Conservation (phyloP, 92 coral and sea anemone species). For the Porites cylindrica region DNA sequence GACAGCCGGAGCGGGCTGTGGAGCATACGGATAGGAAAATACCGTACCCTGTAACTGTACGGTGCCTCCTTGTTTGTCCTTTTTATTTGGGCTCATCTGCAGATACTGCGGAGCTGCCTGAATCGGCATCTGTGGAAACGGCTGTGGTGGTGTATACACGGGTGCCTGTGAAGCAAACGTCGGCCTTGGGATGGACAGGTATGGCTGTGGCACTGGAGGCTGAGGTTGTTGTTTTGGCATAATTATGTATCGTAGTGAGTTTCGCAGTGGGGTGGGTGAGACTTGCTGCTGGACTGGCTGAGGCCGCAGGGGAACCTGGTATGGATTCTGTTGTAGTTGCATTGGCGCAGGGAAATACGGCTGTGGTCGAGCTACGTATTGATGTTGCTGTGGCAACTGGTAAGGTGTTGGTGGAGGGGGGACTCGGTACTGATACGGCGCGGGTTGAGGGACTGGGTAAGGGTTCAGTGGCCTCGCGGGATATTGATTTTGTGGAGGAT, state of each 20-base stretch:
- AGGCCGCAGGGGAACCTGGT: constrained; percentile 37
- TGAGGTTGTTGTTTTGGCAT: constrained; percentile 14
- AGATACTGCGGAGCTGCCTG: constrained; percentile 26
- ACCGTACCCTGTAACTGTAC: constrained; percentile 40
- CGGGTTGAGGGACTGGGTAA: constrained; percentile 8
- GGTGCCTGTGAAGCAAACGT: constrained; percentile 21
- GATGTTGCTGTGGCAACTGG: constrained; percentile 32
- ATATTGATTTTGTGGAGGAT: constrained; percentile 29
- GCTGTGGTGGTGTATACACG: constrained; percentile 11
- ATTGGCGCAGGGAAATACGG: constrained; percentile 1
- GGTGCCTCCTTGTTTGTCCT: constrained; percentile 19
- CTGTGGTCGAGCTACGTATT: constrained; percentile 11
- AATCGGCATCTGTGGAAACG: not conserved
- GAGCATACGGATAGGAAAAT: constrained; percentile 23
- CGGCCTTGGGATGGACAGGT: constrained; percentile 41
- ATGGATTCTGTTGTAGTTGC: constrained; percentile 14
- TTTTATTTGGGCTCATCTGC: constrained; percentile 16
- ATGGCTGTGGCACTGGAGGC: constrained; percentile 24
- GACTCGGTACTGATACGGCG: constrained; percentile 16
- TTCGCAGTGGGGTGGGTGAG: not conserved
- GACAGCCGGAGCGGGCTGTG: constrained; percentile 20
- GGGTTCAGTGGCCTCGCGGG: not conserved
- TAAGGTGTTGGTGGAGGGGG: constrained; percentile 30
- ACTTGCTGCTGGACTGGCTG: constrained; percentile 3
- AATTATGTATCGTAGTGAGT: constrained; percentile 4